These are phyloP conservation scores for Zaprionus vittiger DNA, from an alignment of 1,140 invertebrate species.

Conservation along the genomic window DNA sequence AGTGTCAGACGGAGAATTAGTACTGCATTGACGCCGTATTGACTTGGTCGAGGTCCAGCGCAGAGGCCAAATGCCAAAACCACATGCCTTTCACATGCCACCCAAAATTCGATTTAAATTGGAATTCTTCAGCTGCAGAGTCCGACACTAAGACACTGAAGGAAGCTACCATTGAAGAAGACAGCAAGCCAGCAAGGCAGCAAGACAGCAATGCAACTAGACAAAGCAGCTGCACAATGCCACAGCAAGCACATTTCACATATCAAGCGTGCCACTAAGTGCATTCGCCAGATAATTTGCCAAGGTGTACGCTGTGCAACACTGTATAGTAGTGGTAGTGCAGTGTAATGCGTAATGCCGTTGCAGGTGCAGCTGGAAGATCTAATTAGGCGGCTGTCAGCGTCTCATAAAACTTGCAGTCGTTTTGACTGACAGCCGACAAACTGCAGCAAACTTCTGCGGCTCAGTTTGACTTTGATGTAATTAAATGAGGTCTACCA, in stretches of 20 bases:
- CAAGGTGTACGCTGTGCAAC: slow-evolving; percentile 10
- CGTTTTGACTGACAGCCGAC: slow-evolving; percentile 58
- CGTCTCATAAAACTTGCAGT: slow-evolving; percentile 70
- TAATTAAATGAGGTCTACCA: slow-evolving; percentile 64
- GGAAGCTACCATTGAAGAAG: neutral
- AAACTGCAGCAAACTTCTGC: slow-evolving; percentile 64
- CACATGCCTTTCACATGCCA: slow-evolving; percentile 72
- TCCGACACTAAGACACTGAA: slow-evolving; percentile 23
- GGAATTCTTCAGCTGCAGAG: slow-evolving; percentile 63
- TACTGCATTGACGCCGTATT: slow-evolving; percentile 69
- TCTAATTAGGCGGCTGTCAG: slow-evolving; percentile 72
- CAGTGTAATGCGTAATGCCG: slow-evolving; percentile 13
- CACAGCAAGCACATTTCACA: slow-evolving; percentile 14
- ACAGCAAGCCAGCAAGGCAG: slow-evolving; percentile 1
- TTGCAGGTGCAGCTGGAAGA: slow-evolving; percentile 35
- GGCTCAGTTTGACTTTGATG: slow-evolving; percentile 56
- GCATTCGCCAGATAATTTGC: slow-evolving; percentile 41
- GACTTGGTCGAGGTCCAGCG: slow-evolving; percentile 61
- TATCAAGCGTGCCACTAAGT: slow-evolving; percentile 22
- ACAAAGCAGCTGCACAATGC: slow-evolving; percentile 18
- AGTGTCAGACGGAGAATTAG: slow-evolving; percentile 59
- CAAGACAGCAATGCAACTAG: neutral
- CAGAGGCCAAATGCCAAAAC: slow-evolving; percentile 50
- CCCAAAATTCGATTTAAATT: slow-evolving; percentile 80
- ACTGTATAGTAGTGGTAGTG: neutral